Conservation (phyloP, 1,140 invertebrate genomes). For the Conopomorpha cramerella region DNA sequence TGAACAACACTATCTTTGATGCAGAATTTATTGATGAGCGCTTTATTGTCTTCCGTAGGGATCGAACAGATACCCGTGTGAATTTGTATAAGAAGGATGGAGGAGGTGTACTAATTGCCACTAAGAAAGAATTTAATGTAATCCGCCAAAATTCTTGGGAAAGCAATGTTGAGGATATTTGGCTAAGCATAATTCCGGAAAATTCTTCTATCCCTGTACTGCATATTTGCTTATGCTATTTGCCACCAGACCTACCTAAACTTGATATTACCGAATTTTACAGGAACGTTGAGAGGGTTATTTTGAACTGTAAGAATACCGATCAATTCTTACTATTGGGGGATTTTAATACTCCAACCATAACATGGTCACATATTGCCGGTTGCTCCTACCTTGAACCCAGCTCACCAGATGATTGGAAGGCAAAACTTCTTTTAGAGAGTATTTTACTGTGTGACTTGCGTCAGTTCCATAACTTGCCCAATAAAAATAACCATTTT, state of each 20-base stretch:
- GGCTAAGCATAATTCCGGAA: neutral
- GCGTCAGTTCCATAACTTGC: too few species aligned
- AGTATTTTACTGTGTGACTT: too few species aligned
- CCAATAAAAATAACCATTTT: too few species aligned
- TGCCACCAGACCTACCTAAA: neutral
- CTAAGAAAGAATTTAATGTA: conserved; percentile 1
- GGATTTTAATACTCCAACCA: too few species aligned
- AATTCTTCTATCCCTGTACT: neutral
- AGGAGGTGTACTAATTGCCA: conserved; percentile 1
- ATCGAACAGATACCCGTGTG: neutral
- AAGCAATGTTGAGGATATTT: neutral
- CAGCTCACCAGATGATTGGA: too few species aligned
- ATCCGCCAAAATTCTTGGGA: neutral
- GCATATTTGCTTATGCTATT: neutral
- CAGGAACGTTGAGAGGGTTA: too few species aligned
- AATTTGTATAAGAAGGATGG: neutral
- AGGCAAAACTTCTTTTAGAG: too few species aligned
- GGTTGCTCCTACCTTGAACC: too few species aligned
- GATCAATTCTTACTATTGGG: too few species aligned
- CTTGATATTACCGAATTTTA: too few species aligned
- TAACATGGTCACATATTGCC: too few species aligned
- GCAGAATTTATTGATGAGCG: conserved; percentile 3
- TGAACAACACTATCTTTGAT: conserved; percentile 1
- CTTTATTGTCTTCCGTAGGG: conserved; percentile 1
- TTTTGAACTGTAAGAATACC: too few species aligned